Conservation (phyloP, 1,140 invertebrate genomes). For the Maniola jurtina region DNA sequence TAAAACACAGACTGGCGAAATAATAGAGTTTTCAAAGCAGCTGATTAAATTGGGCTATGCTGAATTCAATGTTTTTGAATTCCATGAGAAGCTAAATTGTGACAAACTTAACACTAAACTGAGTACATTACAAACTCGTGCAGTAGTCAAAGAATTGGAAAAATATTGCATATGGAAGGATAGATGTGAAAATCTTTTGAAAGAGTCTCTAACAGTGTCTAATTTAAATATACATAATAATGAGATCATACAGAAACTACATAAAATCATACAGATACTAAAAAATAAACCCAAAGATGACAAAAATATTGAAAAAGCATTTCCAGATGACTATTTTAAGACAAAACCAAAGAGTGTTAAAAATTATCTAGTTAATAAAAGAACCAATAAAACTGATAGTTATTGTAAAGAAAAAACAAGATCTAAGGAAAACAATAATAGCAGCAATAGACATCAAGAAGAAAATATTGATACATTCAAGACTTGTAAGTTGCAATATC, state of each 20-base stretch:
- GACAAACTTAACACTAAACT: constrained; percentile 49
- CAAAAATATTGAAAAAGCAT: not conserved
- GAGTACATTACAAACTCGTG: constrained; percentile 24
- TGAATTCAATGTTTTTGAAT: constrained; percentile 37
- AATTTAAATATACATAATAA: constrained; percentile 46
- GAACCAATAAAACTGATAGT: no score
- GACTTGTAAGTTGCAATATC: not conserved
- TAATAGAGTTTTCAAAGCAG: constrained; percentile 37
- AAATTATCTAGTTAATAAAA: no score
- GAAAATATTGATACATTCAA: not conserved
- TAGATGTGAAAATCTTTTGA: constrained; percentile 30
- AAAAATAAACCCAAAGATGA: constrained; percentile 44
- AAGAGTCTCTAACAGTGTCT: constrained; percentile 34
- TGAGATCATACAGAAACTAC: constrained; percentile 21
- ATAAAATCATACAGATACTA: no score
- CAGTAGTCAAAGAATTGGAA: constrained; percentile 43
- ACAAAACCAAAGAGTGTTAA: no score
- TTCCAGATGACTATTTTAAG: no score
- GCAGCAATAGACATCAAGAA: not conserved
- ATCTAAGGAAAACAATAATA: no score
- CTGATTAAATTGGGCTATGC: constrained; percentile 45
- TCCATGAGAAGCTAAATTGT: constrained; percentile 40
- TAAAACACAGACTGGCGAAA: constrained; percentile 35
- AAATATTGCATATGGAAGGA: constrained; percentile 30
- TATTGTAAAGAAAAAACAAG: no score